A percentile compares a stretch with the other conserved stretches of the same genome.
phyloP scores from a whole-genome alignment of 2,797 vertebrate genomes.

The Cuculus canorus region DNA sequence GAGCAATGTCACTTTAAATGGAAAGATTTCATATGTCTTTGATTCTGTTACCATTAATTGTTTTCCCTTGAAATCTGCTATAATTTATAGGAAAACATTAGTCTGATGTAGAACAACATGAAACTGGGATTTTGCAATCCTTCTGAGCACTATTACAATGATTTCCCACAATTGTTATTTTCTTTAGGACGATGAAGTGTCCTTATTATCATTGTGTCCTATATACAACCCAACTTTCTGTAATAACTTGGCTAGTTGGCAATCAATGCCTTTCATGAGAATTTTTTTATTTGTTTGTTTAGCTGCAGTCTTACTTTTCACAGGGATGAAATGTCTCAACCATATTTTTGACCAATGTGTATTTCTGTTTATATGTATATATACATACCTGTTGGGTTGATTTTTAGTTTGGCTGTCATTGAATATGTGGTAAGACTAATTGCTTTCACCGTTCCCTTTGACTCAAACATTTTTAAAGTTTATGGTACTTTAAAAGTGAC shows the following conservation, averaged over 20 bases:
- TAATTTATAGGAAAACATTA: slow-evolving; percentile 17
- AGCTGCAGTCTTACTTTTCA: background rate
- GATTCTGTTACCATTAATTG: background rate
- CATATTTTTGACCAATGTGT: background rate
- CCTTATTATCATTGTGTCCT: background rate
- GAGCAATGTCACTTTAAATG: background rate
- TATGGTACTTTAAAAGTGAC: background rate
- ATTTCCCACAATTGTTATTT: slow-evolving; percentile 29
- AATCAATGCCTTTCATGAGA: background rate
- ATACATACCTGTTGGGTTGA: background rate
- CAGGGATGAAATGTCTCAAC: background rate
- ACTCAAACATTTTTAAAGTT: background rate
- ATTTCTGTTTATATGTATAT: background rate
- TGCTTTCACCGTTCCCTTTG: background rate
- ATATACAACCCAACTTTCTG: background rate
- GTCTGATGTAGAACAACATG: background rate
- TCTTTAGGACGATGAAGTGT: background rate
- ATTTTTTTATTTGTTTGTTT: background rate
- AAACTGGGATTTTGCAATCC: background rate
- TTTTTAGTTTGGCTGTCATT: background rate
- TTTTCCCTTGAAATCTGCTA: slow-evolving; percentile 27
- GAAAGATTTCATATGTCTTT: background rate
- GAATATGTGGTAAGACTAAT: background rate
- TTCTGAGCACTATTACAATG: background rate
- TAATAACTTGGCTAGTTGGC: background rate